These are phyloP conservation scores for Malacoraja senta DNA, from an alignment of 2,797 vertebrate species.

Conservation along the genomic window DNA sequence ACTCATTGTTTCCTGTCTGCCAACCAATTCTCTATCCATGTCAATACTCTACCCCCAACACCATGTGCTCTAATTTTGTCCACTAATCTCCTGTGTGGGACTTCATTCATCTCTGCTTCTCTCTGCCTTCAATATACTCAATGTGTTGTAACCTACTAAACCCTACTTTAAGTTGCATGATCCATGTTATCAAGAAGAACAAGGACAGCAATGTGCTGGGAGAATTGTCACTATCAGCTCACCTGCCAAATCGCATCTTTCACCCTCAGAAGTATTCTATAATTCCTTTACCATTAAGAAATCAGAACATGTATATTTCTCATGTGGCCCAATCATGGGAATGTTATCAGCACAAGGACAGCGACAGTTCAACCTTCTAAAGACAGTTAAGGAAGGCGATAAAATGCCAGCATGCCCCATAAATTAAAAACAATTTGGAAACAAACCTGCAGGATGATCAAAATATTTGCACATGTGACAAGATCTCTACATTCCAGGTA, in stretches of 20 bases:
- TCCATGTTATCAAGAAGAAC: not conserved
- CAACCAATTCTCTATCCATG: no score
- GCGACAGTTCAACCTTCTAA: not conserved
- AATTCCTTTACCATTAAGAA: not conserved
- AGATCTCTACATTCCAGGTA: not conserved
- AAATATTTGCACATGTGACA: not conserved
- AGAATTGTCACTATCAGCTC: not conserved
- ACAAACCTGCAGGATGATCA: not conserved
- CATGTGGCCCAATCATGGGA: not conserved
- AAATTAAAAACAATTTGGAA: not conserved
- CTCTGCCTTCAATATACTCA: not conserved
- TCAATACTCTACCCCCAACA: no score
- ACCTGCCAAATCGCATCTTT: not conserved
- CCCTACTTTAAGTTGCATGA: not conserved
- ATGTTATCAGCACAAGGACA: no score
- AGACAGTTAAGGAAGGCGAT: not conserved
- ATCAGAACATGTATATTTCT: not conserved
- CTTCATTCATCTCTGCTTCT: not conserved
- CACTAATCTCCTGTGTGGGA: no score
- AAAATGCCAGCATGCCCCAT: not conserved
- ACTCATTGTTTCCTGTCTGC: no score
- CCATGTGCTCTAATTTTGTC: no score
- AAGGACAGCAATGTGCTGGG: not conserved
- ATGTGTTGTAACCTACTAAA: not conserved
- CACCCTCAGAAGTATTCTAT: not conserved